Evolutionary conservation across 2,888 invertebrate species (phyloP).

Genomic region (Tiliacea citrago): DNA sequence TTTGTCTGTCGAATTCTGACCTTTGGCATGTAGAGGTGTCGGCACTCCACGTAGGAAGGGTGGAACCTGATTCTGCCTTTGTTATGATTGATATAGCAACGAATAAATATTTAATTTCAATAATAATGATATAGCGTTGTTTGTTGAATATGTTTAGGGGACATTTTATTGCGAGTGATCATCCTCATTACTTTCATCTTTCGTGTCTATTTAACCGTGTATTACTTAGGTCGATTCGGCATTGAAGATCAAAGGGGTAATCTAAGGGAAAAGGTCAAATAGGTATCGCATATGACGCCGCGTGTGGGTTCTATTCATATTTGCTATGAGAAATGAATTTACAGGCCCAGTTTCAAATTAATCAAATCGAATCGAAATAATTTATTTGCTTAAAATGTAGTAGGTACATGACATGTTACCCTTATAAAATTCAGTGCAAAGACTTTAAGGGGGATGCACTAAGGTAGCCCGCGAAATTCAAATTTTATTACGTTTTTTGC

Average conservation of each 20-base stretch:
- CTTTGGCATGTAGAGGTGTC: slow-evolving; percentile 63
- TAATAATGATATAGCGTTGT: slow-evolving; percentile 7
- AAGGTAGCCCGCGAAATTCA: no score
- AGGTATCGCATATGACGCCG: neutral
- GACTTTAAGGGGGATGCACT: no score
- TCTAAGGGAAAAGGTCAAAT: slow-evolving; percentile 27
- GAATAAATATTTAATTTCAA: slow-evolving; percentile 7
- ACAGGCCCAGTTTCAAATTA: neutral
- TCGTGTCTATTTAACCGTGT: neutral
- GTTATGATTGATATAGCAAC: slow-evolving; percentile 43
- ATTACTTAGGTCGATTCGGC: neutral
- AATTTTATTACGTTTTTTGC: no score
- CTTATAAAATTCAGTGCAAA: neutral
- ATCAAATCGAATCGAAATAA: neutral
- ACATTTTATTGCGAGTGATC: neutral
- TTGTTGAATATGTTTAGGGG: slow-evolving; percentile 11
- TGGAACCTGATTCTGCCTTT: slow-evolving; percentile 40
- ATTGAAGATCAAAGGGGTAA: slow-evolving; percentile 19
- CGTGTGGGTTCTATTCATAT: neutral
- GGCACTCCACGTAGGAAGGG: slow-evolving; percentile 18
- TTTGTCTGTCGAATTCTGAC: slow-evolving; percentile 77
- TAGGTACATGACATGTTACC: neutral
- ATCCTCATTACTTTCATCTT: slow-evolving; percentile 20
- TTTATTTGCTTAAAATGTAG: neutral
- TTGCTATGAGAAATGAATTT: neutral